Evolutionary conservation across 1,140 invertebrate genomes (phyloP).

Genomic region (Littorina saxatilis): DNA sequence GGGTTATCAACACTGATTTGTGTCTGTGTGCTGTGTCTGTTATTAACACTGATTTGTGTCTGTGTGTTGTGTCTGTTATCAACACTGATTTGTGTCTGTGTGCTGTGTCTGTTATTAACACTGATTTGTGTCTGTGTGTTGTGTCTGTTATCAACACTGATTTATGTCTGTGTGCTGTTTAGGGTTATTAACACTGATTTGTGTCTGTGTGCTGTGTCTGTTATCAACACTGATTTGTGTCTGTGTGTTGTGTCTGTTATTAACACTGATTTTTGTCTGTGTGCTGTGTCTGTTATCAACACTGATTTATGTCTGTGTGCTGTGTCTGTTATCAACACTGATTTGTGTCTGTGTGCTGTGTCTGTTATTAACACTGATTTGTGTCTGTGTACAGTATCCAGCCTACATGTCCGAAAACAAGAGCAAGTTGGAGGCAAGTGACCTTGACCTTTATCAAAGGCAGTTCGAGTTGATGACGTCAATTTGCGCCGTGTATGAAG

Average conservation of each 20-base stretch:
- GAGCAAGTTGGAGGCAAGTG: conserved; percentile 80
- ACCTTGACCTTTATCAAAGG: conserved; percentile 84
- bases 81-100: no score
- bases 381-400: conserved; percentile 81
- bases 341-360: background rate
- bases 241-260: no score
- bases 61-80: conserved; percentile 83
- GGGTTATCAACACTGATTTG: background rate
- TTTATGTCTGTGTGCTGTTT: background rate
- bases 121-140: no score
- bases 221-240: no score
- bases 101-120: no score
- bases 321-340: no score
- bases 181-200: background rate
- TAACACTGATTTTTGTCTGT: no score
- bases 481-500: conserved; percentile 85
- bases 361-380: background rate
- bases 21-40: background rate
- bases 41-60: background rate
- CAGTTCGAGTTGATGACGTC: conserved; percentile 87
- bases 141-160: no score
- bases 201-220: conserved; percentile 81
- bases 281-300: background rate
- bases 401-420: conserved; percentile 88
- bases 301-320: background rate